These are phyloP conservation scores for Fundulus diaphanus DNA, from an alignment of 2,797 vertebrate genomes.

Conservation along the genomic window DNA sequence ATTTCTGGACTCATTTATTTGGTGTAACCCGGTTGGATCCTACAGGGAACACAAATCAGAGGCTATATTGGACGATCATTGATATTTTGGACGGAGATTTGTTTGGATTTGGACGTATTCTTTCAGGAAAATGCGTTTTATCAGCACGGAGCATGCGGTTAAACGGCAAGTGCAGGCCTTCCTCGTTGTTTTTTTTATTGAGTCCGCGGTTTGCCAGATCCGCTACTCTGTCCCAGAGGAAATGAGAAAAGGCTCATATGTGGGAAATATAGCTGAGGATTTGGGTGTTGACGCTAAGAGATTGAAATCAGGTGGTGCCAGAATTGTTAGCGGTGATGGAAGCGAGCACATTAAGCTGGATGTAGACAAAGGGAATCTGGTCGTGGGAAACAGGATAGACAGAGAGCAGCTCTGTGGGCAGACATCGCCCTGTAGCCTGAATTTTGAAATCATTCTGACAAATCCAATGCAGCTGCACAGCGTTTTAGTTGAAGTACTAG, in stretches of 20 bases:
- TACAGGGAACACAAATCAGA: background rate
- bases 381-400: conserved; percentile 74
- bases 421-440: conserved; percentile 71
- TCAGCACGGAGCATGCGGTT: background rate
- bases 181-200: conserved; percentile 57
- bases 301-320: conserved; percentile 52
- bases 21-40: conserved; percentile 1
- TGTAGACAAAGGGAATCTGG: conserved; percentile 69
- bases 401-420: conserved; percentile 73
- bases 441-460: conserved; percentile 73
- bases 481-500: conserved; percentile 61
- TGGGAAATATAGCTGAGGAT: conserved; percentile 71
- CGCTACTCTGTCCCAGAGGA: conserved; percentile 70
- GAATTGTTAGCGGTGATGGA: conserved; percentile 68
- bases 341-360: conserved; percentile 62
- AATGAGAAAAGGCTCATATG: conserved; percentile 66
- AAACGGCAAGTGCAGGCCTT: conserved; percentile 48
- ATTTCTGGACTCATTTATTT: background rate
- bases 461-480: conserved; percentile 74
- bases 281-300: conserved; percentile 62
- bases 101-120: background rate
- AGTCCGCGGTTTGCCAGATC: conserved; percentile 50
- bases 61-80: fast-evolving
- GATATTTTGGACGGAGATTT: background rate
- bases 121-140: conserved; percentile 14